Conservation (phyloP, 1,140 invertebrate genomes). For the Drosophila lini region DNA sequence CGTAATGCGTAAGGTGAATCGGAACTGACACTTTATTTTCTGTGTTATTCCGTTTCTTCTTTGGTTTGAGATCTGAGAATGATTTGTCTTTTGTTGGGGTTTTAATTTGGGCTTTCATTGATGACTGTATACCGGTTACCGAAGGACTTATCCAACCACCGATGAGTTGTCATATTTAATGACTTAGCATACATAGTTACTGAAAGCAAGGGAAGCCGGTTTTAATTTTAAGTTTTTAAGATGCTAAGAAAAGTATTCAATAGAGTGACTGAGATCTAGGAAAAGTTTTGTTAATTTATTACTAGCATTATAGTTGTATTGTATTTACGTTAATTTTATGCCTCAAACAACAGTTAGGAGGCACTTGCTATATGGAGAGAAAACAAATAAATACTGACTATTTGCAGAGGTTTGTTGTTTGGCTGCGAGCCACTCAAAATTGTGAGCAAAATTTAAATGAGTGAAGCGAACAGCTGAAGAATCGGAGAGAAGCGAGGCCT, state of each 20-base stretch:
- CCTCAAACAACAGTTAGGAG: conserved; percentile 45
- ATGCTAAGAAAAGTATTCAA: background rate
- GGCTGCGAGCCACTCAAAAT: conserved; percentile 27
- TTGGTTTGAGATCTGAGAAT: conserved; percentile 26
- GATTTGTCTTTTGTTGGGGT: conserved; percentile 39
- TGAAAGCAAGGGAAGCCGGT: background rate
- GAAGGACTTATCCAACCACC: conserved; percentile 44
- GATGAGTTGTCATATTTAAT: conserved; percentile 30
- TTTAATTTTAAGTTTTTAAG: background rate
- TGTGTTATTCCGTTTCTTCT: conserved; percentile 27
- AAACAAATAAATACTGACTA: conserved; percentile 60
- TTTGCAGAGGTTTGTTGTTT: conserved; percentile 48
- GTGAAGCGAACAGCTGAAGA: conserved; percentile 16
- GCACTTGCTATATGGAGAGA: conserved; percentile 32
- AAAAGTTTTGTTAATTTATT: background rate
- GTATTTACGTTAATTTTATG: background rate
- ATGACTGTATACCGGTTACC: conserved; percentile 45
- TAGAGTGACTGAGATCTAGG: background rate
- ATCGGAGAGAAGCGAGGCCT: conserved; percentile 24
- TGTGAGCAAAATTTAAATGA: conserved; percentile 57
- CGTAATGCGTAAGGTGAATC: conserved; percentile 60
- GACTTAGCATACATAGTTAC: conserved; percentile 13
- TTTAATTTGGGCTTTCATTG: conserved; percentile 28
- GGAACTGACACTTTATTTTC: conserved; percentile 34
- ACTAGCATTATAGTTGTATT: no score